A percentile compares a stretch with the other conserved stretches of the same genome.
These are phyloP conservation scores for Leptoteleia sp. DNA, from an alignment of 1,140 invertebrate genomes.

Conservation along the genomic window DNA sequence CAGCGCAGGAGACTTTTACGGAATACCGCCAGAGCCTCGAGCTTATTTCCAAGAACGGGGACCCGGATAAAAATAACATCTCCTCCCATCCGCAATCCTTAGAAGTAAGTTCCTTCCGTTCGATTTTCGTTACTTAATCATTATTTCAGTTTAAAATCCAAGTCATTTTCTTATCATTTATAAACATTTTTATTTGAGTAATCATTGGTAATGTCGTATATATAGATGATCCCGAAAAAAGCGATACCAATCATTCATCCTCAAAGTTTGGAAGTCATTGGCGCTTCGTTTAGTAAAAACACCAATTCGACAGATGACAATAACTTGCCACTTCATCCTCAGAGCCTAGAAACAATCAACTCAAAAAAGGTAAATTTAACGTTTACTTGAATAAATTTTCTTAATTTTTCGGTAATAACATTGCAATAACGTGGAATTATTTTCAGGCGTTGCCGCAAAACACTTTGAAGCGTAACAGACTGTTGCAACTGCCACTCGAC, in stretches of 20 bases:
- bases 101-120: conserved; percentile 68
- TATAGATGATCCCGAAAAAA: conserved; percentile 79
- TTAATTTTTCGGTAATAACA: conserved; percentile 1
- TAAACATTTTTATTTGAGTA: no score
- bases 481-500: conserved; percentile 85
- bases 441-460: conserved; percentile 77
- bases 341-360: conserved; percentile 80
- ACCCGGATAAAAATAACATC: conserved; percentile 78
- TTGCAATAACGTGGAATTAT: no score
- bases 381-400: not conserved
- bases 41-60: conserved; percentile 78
- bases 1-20: conserved; percentile 76
- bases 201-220: no score
- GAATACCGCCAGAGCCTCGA: conserved; percentile 79
- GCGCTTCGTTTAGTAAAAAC: conserved; percentile 76
- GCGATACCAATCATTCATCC: conserved; percentile 77
- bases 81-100: conserved; percentile 79
- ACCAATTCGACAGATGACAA: conserved; percentile 77
- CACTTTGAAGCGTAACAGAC: conserved; percentile 78
- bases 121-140: no score
- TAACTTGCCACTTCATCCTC: conserved; percentile 79
- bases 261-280: conserved; percentile 79
- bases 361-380: conserved; percentile 74
- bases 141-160: no score
- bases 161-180: no score